These are phyloP conservation scores for Notodonta ziczac DNA, from an alignment of 2,888 invertebrate species.

Conservation along the genomic window DNA sequence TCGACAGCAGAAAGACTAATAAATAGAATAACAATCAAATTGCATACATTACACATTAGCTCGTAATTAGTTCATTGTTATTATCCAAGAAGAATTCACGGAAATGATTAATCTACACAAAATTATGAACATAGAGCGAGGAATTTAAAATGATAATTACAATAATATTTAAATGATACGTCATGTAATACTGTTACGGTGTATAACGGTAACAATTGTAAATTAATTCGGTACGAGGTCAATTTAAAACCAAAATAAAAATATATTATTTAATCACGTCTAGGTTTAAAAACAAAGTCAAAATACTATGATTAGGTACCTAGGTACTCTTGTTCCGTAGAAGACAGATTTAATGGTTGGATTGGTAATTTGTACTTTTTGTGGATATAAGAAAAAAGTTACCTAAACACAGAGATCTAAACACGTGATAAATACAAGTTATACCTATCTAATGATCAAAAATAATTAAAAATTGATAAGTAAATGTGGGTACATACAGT, in stretches of 20 bases:
- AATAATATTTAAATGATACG: slow-evolving; percentile 26
- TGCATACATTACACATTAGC: slow-evolving; percentile 49
- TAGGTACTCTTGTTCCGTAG: too few relatives aligned
- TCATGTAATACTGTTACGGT: slow-evolving; percentile 9
- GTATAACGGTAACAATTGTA: slow-evolving; percentile 36
- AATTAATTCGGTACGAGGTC: slow-evolving; percentile 6
- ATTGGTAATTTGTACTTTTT: too few relatives aligned
- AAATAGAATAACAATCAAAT: neutral
- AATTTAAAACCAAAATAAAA: neutral
- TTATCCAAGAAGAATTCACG: slow-evolving; percentile 42
- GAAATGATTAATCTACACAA: slow-evolving; percentile 41
- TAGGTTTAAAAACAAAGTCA: too few relatives aligned
- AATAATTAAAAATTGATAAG: neutral
- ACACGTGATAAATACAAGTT: too few relatives aligned
- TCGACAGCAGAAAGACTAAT: too few relatives aligned
- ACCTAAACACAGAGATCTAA: too few relatives aligned
- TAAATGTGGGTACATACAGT: neutral
- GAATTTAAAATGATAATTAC: slow-evolving; percentile 30
- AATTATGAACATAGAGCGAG: slow-evolving; percentile 33
- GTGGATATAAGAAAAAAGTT: too few relatives aligned
- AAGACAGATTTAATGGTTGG: too few relatives aligned
- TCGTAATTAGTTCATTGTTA: slow-evolving; percentile 55
- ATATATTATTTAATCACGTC: too few relatives aligned
- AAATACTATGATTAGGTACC: too few relatives aligned
- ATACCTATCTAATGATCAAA: too few relatives aligned